phyloP scores from a whole-genome alignment of 2,888 invertebrate species.

The Clusia tigrina region DNA sequence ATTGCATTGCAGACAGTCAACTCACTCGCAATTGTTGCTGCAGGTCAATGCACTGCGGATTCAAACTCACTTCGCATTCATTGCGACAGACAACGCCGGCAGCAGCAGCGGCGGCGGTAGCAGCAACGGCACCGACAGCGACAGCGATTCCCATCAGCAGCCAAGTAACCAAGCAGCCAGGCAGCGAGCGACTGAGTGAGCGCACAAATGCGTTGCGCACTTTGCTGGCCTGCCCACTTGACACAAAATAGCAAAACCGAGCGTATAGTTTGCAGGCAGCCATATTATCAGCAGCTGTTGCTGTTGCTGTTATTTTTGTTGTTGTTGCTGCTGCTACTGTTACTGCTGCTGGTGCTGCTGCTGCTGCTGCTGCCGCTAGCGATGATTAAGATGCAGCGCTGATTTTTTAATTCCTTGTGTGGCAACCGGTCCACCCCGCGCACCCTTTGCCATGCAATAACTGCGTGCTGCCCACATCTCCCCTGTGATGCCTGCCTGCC shows the following conservation, averaged over 20 bases:
- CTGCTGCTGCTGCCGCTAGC: neutral
- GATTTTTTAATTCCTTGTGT: neutral
- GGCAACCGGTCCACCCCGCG: neutral
- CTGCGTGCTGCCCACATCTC: neutral
- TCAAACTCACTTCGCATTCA: constrained; percentile 20
- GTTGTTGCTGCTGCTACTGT: too few relatives aligned
- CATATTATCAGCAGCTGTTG: too few relatives aligned
- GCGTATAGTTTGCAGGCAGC: too few relatives aligned
- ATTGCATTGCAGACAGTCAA: constrained; percentile 27
- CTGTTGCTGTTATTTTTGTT: too few relatives aligned
- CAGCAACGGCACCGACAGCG: too few relatives aligned
- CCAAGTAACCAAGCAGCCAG: too few relatives aligned
- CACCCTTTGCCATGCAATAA: neutral
- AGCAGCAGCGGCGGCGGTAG: too few relatives aligned
- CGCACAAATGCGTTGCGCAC: neutral
- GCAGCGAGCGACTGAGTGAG: neutral
- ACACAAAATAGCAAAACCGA: too few relatives aligned
- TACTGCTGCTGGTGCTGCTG: neutral
- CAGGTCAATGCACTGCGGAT: constrained; percentile 39
- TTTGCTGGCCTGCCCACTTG: neutral
- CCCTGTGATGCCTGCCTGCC: constrained; percentile 3
- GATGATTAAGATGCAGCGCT: neutral
- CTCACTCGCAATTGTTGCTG: constrained; percentile 33
- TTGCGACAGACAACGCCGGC: too few relatives aligned
- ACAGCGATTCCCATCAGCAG: neutral